phyloP scores from a whole-genome alignment of 2,113 vertebrate genomes.

The Podarcis muralis region DNA sequence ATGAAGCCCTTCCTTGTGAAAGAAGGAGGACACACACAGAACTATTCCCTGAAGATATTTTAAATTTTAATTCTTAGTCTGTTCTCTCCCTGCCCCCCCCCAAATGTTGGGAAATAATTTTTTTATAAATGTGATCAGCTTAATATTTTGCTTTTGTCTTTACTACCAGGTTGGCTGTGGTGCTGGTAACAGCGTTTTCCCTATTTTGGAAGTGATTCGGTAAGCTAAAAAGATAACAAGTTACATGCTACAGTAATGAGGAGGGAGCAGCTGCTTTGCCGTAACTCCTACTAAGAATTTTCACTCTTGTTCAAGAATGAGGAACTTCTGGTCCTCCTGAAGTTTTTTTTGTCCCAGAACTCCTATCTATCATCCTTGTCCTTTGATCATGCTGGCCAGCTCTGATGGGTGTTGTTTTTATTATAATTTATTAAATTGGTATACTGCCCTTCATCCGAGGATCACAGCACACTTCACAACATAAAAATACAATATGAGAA shows the following conservation, averaged over 20 bases:
- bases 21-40: neutral
- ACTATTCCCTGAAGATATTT: neutral
- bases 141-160: conserved; percentile 54
- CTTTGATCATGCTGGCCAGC: no score
- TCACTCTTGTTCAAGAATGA: neutral
- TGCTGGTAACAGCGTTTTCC: conserved; percentile 92
- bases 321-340: no score
- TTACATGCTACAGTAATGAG: neutral
- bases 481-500: no score
- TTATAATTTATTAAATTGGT: no score
- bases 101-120: neutral
- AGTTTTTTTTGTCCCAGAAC: no score
- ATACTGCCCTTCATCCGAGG: no score
- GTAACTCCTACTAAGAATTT: neutral
- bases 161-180: conserved; percentile 89
- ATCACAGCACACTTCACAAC: no score
- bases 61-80: neutral
- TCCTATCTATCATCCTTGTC: no score
- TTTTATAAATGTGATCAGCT: neutral
- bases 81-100: no score
- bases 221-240: conserved; percentile 65
- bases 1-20: neutral
- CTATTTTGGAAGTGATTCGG: conserved; percentile 83
- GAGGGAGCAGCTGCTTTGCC: conserved; percentile 2
- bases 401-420: no score